Evolutionary conservation across 53 echinoderm and acorn worm species (phyloP), one percentile per base, ranked within the genome.

Genomic region (Pentamera pediparva): DNA sequence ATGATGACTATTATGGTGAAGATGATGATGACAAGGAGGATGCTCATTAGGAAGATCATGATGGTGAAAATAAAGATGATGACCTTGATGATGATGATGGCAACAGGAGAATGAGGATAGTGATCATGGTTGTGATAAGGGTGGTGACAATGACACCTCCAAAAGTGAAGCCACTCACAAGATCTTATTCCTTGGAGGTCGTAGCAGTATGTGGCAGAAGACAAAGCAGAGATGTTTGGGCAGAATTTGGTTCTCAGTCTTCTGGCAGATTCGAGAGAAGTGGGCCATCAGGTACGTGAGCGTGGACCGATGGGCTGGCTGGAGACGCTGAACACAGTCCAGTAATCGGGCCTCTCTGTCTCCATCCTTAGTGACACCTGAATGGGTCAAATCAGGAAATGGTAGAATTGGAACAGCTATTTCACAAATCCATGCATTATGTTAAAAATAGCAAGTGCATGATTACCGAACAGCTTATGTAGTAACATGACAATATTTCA

Each of bases 281-380:
- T 96, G 96, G 6, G 87, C 87, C 91, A 96, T 96, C 69, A 96
- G 84, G 78, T 88, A 96, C 35, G 72, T 39, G 52, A 96, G 65
- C 4, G 91, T 91, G 15, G 72, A 62, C 59, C 59, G 84, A 64
- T 96, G 96, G 13, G 81, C 85, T n/a, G 34, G 40, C 24, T 53
- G 78, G 54, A 82, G 78, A 33, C 74, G 75, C n/a, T 59, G 62
- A 6, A 96, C 85, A 26, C 84, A 82, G 20, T 85, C 88, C 50
- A 78, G 32, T 13, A 96, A 57, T 38, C 61, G 75, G 37, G 77
- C 65, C 15, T 87, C 70, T 32, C 88, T 78, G 20, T 78, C 74
- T 19, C 63, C 45, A 24, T 81, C 87, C 6, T 80, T 70, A 0
- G 32, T 35, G 13, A 73, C 80, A 13, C 52, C 91, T 91, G 69